These are phyloP conservation scores for Phasia obesa DNA, from an alignment of 2,888 invertebrate species.

Conservation along the genomic window DNA sequence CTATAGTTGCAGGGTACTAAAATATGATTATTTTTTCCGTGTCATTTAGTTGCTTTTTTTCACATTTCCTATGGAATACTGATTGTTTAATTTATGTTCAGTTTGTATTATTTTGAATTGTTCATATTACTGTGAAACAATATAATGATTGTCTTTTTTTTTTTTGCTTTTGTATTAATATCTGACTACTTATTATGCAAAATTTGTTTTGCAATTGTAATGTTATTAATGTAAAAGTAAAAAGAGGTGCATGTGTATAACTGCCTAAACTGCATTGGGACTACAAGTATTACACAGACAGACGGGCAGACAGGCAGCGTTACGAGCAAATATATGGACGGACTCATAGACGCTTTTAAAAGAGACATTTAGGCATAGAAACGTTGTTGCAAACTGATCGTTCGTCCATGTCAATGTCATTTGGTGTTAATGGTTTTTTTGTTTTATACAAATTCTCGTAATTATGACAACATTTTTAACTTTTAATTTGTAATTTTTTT, in stretches of 20 bases:
- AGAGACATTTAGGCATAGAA: conserved; percentile 32
- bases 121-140: conserved; percentile 15
- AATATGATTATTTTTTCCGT: conserved; percentile 25
- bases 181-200: conserved; percentile 66
- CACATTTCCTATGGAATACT: conserved; percentile 64
- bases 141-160: conserved; percentile 7
- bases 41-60: conserved; percentile 51
- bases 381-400: conserved; percentile 47
- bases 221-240: conserved; percentile 56
- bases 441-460: conserved; percentile 61
- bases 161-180: conserved; percentile 9
- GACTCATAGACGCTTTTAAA: conserved; percentile 14
- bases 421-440: conserved; percentile 50
- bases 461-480: conserved; percentile 69
- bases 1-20: conserved; percentile 1
- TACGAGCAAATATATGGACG: not conserved
- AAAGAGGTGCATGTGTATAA: conserved; percentile 63
- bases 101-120: conserved; percentile 38
- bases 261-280: conserved; percentile 49
- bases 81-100: conserved; percentile 65
- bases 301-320: not conserved
- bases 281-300: conserved; percentile 38
- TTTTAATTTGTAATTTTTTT: conserved; percentile 53
- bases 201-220: conserved; percentile 67
- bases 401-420: conserved; percentile 69